Conservation (phyloP, 2,113 vertebrate genomes). For the Fulmarus glacialis region DNA sequence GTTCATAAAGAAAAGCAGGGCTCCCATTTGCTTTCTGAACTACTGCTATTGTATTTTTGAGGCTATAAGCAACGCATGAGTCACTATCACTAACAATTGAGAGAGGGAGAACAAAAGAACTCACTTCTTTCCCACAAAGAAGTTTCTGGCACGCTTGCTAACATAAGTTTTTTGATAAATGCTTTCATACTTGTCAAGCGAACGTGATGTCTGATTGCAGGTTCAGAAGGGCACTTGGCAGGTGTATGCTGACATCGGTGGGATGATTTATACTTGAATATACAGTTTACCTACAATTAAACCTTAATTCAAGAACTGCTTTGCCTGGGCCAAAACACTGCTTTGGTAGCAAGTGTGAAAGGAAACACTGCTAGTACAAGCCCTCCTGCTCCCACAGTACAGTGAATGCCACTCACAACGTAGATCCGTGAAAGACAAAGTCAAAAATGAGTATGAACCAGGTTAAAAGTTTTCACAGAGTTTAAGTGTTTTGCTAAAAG, state of each 20-base stretch:
- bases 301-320: not conserved
- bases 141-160: not conserved
- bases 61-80: not conserved
- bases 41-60: not conserved
- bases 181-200: not conserved
- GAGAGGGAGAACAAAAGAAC: not conserved
- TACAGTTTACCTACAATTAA: not conserved
- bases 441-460: not conserved
- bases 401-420: not conserved
- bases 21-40: not conserved
- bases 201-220: not conserved
- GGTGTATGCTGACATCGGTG: not conserved
- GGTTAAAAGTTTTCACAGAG: not conserved
- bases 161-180: not conserved
- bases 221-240: constrained; percentile 2
- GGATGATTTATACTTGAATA: not conserved
- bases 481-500: not conserved
- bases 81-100: not conserved
- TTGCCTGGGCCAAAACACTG: not conserved
- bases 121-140: not conserved
- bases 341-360: not conserved
- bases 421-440: not conserved
- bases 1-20: constrained; percentile 32
- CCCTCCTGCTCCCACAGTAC: not conserved
- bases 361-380: not conserved